These are phyloP conservation scores for Meiosimyza platycephala DNA, from an alignment of 2,888 invertebrate species.

Conservation along the genomic window DNA sequence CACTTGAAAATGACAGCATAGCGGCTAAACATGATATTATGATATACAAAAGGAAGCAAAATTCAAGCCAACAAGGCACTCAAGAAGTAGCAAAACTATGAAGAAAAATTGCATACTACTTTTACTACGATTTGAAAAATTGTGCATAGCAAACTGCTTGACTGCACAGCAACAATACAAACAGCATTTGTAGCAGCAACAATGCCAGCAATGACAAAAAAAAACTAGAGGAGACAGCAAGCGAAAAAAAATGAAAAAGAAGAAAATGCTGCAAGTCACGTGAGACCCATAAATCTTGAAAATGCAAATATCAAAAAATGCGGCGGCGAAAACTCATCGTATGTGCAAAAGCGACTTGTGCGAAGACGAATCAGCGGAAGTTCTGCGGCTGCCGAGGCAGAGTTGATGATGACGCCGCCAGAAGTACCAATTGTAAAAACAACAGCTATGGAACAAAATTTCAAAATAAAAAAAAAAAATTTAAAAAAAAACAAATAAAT, in stretches of 20 bases:
- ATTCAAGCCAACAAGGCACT: not conserved
- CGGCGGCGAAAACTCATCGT: not conserved
- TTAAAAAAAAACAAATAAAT: no score
- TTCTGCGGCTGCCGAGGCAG: not conserved
- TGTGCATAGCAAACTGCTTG: not conserved
- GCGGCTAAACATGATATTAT: slow-evolving; percentile 14
- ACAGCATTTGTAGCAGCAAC: not conserved
- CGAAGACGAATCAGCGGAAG: slow-evolving; percentile 20
- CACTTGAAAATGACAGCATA: slow-evolving; percentile 12
- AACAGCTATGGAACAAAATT: not conserved
- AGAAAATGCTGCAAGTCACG: slow-evolving; percentile 39
- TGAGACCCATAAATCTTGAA: slow-evolving; percentile 37
- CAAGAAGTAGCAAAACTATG: not conserved
- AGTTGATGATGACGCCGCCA: slow-evolving; percentile 4
- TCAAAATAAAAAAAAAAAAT: no score
- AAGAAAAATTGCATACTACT: not conserved
- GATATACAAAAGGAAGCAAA: not conserved
- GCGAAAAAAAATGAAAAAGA: slow-evolving; percentile 9
- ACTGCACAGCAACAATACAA: slow-evolving; percentile 10
- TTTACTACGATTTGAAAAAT: slow-evolving; percentile 11
- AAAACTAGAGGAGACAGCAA: not conserved
- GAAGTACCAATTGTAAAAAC: slow-evolving; percentile 11
- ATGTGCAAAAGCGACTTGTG: slow-evolving; percentile 1
- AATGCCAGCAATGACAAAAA: slow-evolving; percentile 13
- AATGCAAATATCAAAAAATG: slow-evolving; percentile 20